Percentiles rank a stretch among this genome's conserved stretches.
These are phyloP conservation scores for Rhineura floridana DNA, from an alignment of 2,113 vertebrate genomes.

Conservation along the genomic window DNA sequence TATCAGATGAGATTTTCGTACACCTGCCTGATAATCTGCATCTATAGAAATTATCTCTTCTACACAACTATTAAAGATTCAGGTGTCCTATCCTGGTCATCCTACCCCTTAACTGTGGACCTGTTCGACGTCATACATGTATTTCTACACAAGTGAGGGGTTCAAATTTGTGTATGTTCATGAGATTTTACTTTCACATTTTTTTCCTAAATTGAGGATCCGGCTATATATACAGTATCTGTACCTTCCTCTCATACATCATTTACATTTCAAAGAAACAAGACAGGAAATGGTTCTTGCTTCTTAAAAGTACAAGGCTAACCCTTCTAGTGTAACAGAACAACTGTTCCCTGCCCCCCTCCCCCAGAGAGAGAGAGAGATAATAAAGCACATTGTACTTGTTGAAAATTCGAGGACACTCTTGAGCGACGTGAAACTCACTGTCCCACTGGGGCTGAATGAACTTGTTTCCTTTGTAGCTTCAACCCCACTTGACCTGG, in stretches of 20 bases:
- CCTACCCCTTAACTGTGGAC: neutral
- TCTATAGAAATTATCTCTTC: neutral
- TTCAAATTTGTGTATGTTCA: neutral
- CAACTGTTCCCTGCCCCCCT: constrained; percentile 3
- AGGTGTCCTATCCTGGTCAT: neutral
- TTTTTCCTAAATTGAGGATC: neutral
- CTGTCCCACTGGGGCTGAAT: constrained; percentile 47
- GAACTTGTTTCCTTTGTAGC: constrained; percentile 51
- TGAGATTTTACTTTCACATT: neutral
- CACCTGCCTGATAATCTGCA: neutral
- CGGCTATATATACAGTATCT: neutral
- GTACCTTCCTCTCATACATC: neutral
- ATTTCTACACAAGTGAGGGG: neutral
- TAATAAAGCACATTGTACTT: constrained; percentile 29
- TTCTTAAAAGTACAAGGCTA: constrained; percentile 29
- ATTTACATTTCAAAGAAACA: constrained; percentile 14
- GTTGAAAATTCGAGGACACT: constrained; percentile 44
- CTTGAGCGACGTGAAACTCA: constrained; percentile 26
- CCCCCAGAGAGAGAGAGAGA: neutral
- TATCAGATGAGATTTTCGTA: neutral
- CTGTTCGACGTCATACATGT: neutral
- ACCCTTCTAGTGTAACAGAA: neutral
- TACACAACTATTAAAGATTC: neutral
- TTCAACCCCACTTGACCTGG: constrained; percentile 18
- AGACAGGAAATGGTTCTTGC: neutral